Evolutionary conservation across 2,888 invertebrate genomes (phyloP), one percentile per base, ranked within the genome.

Genomic region (Apoderus coryli): DNA sequence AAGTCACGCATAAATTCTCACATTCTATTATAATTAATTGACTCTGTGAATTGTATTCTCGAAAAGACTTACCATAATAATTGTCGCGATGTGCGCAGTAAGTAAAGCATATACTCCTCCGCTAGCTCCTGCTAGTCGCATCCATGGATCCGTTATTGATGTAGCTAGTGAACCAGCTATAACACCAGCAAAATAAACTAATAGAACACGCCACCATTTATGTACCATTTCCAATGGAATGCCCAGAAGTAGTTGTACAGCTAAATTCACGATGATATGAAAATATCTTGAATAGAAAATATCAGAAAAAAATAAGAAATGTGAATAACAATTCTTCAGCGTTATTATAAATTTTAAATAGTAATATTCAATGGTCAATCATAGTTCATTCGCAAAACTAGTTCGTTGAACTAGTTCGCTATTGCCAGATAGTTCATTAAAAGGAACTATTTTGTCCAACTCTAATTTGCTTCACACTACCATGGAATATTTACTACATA

Each of bases 151-250:
- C 1, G 76, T 73, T 6, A 86, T 65, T 4, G 81, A 81, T n/a
- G 85, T 85, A 2, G 77, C 82, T 40, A 86, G 64, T 0, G 84
- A 84, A 3, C 89, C 89, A 2, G 86, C 86, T 1, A 78, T 57
- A 0, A 89, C 88, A 1, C 89, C 89, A 0, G 82, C 76, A 22
- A 82, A 52, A 55, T 90, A 90, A 22, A 89, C 77, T n/a, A 78
- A 57, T 0, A 78, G 63, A 4, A 96, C 82, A 27, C 95, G 67
- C 90, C 90, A 92, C 78, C 88, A 89, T 42, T 79, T 76, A 57
- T 96, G 95, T 2, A 96, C 93, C 76, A 96, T 79, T 61, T 98
- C 96, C 38, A 98, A 58, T 0, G 95, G 92, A 6, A 92, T 73
- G 0, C 96, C 96, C 31, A 98, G 67, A 56, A 93, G 67, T 33